phyloP scores from a whole-genome alignment of 2,888 invertebrate species.

The Lissonota sp. region DNA sequence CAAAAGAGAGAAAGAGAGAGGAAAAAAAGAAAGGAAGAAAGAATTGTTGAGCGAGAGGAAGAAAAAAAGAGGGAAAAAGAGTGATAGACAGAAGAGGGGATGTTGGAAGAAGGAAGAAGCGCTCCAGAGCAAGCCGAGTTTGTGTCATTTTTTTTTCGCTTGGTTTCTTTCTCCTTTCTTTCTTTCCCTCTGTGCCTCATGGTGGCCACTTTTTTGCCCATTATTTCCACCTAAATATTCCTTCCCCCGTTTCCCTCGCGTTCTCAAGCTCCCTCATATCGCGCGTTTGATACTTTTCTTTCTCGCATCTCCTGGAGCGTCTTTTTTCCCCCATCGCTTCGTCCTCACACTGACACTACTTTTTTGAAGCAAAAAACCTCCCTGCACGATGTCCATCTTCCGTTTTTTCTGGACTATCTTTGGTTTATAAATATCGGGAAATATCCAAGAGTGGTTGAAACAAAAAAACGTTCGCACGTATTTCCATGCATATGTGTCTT shows the following conservation, averaged over 20 bases:
- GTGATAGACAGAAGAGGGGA: background rate
- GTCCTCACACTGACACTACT: slow-evolving; percentile 15
- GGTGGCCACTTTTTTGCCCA: slow-evolving; percentile 59
- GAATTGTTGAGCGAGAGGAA: slow-evolving; percentile 12
- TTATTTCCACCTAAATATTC: slow-evolving; percentile 61
- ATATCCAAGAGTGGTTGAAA: background rate
- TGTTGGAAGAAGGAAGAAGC: slow-evolving; percentile 25
- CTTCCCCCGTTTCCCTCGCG: background rate
- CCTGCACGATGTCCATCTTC: background rate
- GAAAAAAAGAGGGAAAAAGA: slow-evolving; percentile 7
- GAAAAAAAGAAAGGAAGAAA: slow-evolving; percentile 26
- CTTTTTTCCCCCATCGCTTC: slow-evolving; percentile 27
- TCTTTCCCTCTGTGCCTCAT: slow-evolving; percentile 44
- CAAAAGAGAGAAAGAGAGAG: slow-evolving; percentile 45
- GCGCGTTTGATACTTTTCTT: slow-evolving; percentile 32
- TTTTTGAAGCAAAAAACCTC: slow-evolving; percentile 4
- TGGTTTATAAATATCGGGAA: slow-evolving; percentile 4
- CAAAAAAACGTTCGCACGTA: background rate
- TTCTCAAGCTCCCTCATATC: slow-evolving; percentile 8
- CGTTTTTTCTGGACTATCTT: background rate
- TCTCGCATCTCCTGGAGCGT: slow-evolving; percentile 1
- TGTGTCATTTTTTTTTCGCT: slow-evolving; percentile 18
- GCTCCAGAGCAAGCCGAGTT: slow-evolving; percentile 48
- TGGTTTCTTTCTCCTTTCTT: slow-evolving; percentile 16
- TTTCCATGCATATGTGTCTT: background rate